phyloP scores from a whole-genome alignment of 1,140 invertebrate genomes.

The Hyphantria cunea region DNA sequence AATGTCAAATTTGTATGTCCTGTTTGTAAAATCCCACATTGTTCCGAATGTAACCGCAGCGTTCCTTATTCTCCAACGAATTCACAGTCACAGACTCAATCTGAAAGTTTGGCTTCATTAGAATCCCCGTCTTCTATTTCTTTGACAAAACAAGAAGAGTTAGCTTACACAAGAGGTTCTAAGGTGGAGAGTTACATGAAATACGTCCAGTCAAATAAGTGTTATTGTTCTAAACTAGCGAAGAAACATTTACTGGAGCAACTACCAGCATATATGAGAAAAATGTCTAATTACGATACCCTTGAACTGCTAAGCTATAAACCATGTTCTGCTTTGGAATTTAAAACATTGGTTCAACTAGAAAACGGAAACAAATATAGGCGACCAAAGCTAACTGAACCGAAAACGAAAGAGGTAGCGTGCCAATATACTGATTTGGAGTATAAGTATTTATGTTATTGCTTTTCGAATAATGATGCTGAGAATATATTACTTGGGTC shows the following conservation, averaged over 20 bases:
- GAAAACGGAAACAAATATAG: slow-evolving; percentile 36
- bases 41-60: slow-evolving; percentile 42
- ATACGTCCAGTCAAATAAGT: slow-evolving; percentile 51
- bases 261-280: slow-evolving; percentile 67
- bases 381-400: slow-evolving; percentile 20
- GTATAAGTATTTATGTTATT: slow-evolving; percentile 57
- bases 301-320: slow-evolving; percentile 60
- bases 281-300: slow-evolving; percentile 51
- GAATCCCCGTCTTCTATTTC: slow-evolving; percentile 10
- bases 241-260: slow-evolving; percentile 65
- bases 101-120: neutral
- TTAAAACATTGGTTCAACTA: slow-evolving; percentile 55
- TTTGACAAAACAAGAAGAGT: slow-evolving; percentile 38
- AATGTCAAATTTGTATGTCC: slow-evolving; percentile 24
- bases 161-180: slow-evolving; percentile 55
- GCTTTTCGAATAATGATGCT: slow-evolving; percentile 45
- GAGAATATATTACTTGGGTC: neutral
- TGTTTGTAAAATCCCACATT: no score
- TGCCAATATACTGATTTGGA: slow-evolving; percentile 61
- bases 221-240: slow-evolving; percentile 51
- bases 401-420: slow-evolving; percentile 47
- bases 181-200: slow-evolving; percentile 65
- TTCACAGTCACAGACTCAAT: neutral
- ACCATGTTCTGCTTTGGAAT: slow-evolving; percentile 45
- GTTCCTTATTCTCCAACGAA: neutral